Conservation (phyloP, 2,797 vertebrate species). For the Oophaga sylvatica region DNA sequence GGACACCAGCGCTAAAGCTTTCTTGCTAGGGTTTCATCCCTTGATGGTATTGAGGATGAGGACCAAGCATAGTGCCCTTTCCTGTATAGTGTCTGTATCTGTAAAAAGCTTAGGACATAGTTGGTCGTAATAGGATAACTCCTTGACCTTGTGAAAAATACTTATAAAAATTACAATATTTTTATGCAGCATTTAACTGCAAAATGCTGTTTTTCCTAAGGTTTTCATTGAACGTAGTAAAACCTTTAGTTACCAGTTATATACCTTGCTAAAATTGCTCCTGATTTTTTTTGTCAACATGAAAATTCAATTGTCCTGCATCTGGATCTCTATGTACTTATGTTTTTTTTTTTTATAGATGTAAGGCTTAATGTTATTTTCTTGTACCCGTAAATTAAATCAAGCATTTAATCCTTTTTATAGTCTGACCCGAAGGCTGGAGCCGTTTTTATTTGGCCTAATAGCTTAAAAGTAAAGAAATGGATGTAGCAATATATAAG, state of each 20-base stretch:
- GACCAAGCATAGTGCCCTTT: no score
- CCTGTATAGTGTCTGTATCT: no score
- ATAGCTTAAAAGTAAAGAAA: slow-evolving; percentile 39
- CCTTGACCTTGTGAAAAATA: background rate
- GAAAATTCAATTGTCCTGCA: background rate
- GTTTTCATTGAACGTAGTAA: background rate
- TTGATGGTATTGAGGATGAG: background rate
- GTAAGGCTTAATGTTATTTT: slow-evolving; percentile 14
- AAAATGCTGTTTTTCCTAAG: background rate
- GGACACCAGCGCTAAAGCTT: no score
- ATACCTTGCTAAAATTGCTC: background rate
- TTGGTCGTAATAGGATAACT: background rate
- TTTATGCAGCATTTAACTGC: background rate
- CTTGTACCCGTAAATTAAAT: slow-evolving; percentile 32
- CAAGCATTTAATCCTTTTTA: slow-evolving; percentile 1
- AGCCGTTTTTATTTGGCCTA: slow-evolving; percentile 28
- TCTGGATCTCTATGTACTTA: background rate
- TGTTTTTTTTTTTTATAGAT: slow-evolving; percentile 13
- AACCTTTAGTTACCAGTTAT: background rate
- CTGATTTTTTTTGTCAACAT: background rate
- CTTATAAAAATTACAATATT: background rate
- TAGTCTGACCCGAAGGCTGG: slow-evolving; percentile 19
- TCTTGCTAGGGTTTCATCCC: background rate
- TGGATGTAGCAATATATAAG: slow-evolving; percentile 29
- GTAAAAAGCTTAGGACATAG: background rate